These are phyloP conservation scores for Scomberomorus guttatus DNA, from an alignment of 2,797 vertebrate genomes.

Conservation along the genomic window DNA sequence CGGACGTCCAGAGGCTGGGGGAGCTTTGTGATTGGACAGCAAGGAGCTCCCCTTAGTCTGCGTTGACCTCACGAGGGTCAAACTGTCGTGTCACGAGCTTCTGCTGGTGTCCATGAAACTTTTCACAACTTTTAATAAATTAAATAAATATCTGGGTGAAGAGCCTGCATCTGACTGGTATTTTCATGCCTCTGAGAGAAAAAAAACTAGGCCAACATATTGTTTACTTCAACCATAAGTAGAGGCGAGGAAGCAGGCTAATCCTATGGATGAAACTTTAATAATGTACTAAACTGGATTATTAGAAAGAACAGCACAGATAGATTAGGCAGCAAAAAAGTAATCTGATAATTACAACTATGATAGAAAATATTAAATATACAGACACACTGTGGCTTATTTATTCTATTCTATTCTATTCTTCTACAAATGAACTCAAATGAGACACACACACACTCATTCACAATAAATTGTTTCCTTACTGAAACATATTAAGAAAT, in stretches of 20 bases:
- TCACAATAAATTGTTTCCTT: neutral
- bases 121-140: conserved; percentile 26
- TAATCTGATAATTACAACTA: neutral
- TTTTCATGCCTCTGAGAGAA: neutral
- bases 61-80: conserved; percentile 82
- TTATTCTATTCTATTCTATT: too few relatives aligned
- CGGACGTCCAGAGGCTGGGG: conserved; percentile 84
- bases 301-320: neutral
- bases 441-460: neutral
- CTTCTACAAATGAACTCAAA: neutral
- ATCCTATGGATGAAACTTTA: neutral
- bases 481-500: neutral
- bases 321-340: neutral
- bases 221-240: too few relatives aligned
- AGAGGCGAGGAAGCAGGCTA: neutral
- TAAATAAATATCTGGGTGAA: neutral
- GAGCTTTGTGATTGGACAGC: conserved; percentile 89
- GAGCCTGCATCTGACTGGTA: too few relatives aligned
- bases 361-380: neutral
- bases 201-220: too few relatives aligned
- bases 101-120: conserved; percentile 25
- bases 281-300: neutral
- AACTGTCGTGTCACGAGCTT: conserved; percentile 68
- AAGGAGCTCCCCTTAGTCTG: conserved; percentile 76
- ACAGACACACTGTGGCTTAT: neutral